Base-by-base conservation (phyloP, 2,113 vertebrate genomes). In the Piliocolobus tephrosceles region DNA sequence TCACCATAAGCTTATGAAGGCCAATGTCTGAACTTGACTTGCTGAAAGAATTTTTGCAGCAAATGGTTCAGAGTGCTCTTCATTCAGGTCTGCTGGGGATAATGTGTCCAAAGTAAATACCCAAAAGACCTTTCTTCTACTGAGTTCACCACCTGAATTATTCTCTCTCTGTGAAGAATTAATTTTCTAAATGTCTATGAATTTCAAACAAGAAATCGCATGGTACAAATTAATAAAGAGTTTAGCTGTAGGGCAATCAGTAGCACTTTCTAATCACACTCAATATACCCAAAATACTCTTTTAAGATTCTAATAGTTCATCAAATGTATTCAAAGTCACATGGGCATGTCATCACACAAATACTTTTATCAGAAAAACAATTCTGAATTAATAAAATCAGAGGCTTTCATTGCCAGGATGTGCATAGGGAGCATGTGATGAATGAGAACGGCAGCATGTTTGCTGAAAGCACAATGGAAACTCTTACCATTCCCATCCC, bases 171-270 rank as follows among this genome's bases (percentile, higher is more conserved):
- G 32, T 93, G 96, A 98, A 98, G 35, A 93, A 97, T 18, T 97
- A 94, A 50, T 98, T 98, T 98, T 98, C 96, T 97, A 98, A 98
- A 97, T 87, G 87, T 55, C 88, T 98, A 85, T 94, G 88, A 92
- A 92, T 98, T 98, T 98, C 94, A 97, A 96, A 94, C 95, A 93
- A 97, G 87, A 97, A 98, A 97, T 97, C 97, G 98, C 93, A 75
- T 86, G 66, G 84, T 43, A 47, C 68, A 98, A 98, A 98, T 97
- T 98, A 98, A 97, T 96, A 97, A 97, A 94, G 82, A 92, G 4
- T 98, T 98, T 97, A 98, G 78, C 90, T 98, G 88, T 78, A 98
- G 96, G 97, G 80, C 94, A 97, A 90, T 96, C 47, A 97, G 87
- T 97, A 80, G 91, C 85, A 97, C 90, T 58, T 87, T 87, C 92